Evolutionary conservation across 1,140 invertebrate species (phyloP), one percentile per base, ranked within the genome.

Genomic region (Macrocentrus cingulum): DNA sequence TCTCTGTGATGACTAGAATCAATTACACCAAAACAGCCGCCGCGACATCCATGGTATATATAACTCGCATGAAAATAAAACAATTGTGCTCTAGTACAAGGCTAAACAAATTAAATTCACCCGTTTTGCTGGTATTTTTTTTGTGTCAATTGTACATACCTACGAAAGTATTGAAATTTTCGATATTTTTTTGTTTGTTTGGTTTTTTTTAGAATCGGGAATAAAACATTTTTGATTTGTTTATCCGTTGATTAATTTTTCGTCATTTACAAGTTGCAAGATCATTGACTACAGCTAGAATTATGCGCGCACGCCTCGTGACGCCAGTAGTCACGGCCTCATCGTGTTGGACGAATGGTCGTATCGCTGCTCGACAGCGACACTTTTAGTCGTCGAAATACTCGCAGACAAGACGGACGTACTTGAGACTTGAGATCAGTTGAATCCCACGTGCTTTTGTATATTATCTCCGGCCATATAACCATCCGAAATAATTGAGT

Each of bases 321-420:
- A 23, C 19, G 22, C 49, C 22, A 59, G 56, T 59, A 59, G 56
- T 59, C 37, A 41, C 48, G 48, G 25, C 36, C 9, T 16, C 32
- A 16, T 52, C 48, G 49, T 32, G 56, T 59, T 49, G 52, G 56
- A 58, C 64, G 53, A 39, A 63, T 18, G 29, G 53, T n/a, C n/a
- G n/a, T n/a, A n/a, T n/a, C n/a, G n/a, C n/a, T 51, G 55, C 60
- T 42, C 41, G 57, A 37, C 39, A 48, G 63, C 36, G 22, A 34
- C 46, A 23, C 34, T 44, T 59, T 60, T 62, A 69, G 67, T 69
- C 50, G 42, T 37, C 29, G 44, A 50, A 15, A 57, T 63, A 39
- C 44, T n/a, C 34, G 58, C 64, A 56, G 15, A 46, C n/a, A 46
- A 19, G 49, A 13, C 19, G 53, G 46, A 61, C 19, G 15, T 56